phyloP scores from a whole-genome alignment of 2,113 vertebrate genomes.

The Calyptommatus sinebrachiatus region DNA sequence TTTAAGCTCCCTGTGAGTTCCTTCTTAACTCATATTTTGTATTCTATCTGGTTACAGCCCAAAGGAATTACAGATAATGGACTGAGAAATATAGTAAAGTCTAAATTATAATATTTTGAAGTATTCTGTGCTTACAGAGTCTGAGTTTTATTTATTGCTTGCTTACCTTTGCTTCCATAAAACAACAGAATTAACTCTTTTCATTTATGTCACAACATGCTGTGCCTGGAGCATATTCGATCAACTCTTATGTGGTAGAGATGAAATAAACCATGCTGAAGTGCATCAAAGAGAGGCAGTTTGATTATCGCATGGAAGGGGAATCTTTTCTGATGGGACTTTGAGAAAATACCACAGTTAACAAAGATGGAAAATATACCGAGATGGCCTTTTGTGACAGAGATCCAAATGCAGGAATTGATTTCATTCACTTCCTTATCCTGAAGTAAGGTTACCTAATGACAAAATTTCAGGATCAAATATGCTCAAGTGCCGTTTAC shows the following conservation, averaged over 20 bases:
- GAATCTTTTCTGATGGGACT: constrained; percentile 17
- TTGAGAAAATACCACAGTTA: not conserved
- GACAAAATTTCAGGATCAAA: not conserved
- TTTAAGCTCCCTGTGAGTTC: too few relatives aligned
- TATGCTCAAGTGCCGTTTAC: not conserved
- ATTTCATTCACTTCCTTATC: not conserved
- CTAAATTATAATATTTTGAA: not conserved
- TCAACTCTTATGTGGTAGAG: not conserved
- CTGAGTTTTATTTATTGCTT: not conserved
- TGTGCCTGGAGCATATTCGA: constrained; percentile 2
- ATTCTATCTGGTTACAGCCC: too few relatives aligned
- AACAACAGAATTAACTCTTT: not conserved
- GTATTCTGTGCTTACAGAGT: not conserved
- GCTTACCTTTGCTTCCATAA: not conserved
- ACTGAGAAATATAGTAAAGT: not conserved
- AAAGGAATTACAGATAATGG: not conserved
- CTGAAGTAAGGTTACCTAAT: not conserved
- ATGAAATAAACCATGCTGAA: rapidly evolving
- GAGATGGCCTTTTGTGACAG: not conserved
- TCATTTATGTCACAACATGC: not conserved
- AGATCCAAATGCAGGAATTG: not conserved
- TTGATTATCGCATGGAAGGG: not conserved
- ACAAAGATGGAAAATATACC: not conserved
- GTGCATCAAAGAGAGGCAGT: not conserved
- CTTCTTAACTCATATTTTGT: too few relatives aligned